phyloP scores from a whole-genome alignment of 1,140 invertebrate genomes.

The Brachionus rotundiformis region DNA sequence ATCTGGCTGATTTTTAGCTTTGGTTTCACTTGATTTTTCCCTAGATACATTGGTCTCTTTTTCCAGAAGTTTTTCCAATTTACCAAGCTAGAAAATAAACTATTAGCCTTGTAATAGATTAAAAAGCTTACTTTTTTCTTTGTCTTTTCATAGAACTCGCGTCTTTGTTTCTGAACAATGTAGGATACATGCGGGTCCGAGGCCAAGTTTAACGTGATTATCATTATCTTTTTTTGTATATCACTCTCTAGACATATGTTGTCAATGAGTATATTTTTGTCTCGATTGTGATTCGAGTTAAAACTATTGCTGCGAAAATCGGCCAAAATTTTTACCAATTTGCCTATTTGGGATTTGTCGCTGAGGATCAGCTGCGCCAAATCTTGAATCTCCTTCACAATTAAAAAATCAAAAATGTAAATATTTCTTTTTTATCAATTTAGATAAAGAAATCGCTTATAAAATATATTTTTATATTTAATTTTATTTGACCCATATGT shows the following conservation, averaged over 20 bases:
- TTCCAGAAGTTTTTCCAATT: conserved; percentile 37
- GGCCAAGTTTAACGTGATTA: conserved; percentile 12
- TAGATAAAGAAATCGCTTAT: too few species aligned
- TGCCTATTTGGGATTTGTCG: conserved; percentile 24
- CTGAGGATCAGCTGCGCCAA: background rate
- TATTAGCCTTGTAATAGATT: background rate
- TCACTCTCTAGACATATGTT: conserved; percentile 30
- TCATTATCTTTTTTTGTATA: conserved; percentile 50
- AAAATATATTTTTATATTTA: too few species aligned
- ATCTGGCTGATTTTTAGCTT: background rate
- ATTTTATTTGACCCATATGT: too few species aligned
- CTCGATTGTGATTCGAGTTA: background rate
- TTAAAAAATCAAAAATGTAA: background rate
- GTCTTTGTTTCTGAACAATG: conserved; percentile 39
- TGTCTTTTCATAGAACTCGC: conserved; percentile 31
- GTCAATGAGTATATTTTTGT: conserved; percentile 37
- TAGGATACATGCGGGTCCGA: conserved; percentile 31
- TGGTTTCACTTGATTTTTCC: background rate
- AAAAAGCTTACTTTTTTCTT: conserved; percentile 19
- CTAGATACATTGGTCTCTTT: background rate
- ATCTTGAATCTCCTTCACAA: conserved; percentile 15
- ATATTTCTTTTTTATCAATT: background rate
- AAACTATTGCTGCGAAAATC: background rate
- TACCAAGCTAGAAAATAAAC: background rate
- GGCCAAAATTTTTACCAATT: background rate